A percentile compares a stretch with the other conserved stretches of the same genome.
These are phyloP conservation scores for Nettapus auritus DNA, from an alignment of 2,113 vertebrate species.

Conservation along the genomic window DNA sequence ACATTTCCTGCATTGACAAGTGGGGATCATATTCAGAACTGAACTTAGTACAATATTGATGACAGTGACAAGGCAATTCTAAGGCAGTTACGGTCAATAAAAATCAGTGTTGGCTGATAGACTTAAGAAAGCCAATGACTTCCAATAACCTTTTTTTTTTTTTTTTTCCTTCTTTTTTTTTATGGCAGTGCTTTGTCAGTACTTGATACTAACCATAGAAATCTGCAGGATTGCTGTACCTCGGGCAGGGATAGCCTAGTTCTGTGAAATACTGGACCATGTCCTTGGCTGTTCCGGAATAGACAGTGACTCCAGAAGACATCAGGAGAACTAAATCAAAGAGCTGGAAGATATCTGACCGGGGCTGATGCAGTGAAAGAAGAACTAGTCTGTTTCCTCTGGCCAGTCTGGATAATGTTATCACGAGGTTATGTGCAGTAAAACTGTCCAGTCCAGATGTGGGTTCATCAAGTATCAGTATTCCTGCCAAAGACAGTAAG, in stretches of 20 bases:
- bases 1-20: not conserved
- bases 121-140: not conserved
- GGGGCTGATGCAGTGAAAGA: slow-evolving; percentile 93
- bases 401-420: slow-evolving; percentile 91
- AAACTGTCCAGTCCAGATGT: slow-evolving; percentile 98
- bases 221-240: slow-evolving; percentile 94
- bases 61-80: not conserved
- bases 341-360: slow-evolving; percentile 94
- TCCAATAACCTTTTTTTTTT: not conserved
- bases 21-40: not conserved
- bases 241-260: slow-evolving; percentile 89
- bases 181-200: not conserved
- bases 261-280: slow-evolving; percentile 93
- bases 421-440: slow-evolving; percentile 95
- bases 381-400: slow-evolving; percentile 92
- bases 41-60: not conserved
- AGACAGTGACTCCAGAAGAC: slow-evolving; percentile 87
- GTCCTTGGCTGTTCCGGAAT: slow-evolving; percentile 87
- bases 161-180: not conserved
- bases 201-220: slow-evolving; percentile 87
- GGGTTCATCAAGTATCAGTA: slow-evolving; percentile 94
- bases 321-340: slow-evolving; percentile 94
- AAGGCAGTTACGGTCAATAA: not conserved
- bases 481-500: slow-evolving; percentile 79
- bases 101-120: not conserved